Percentiles rank a stretch among this genome's conserved stretches.
Conservation (phyloP, 2,113 vertebrate species). For the Chionis minor region DNA sequence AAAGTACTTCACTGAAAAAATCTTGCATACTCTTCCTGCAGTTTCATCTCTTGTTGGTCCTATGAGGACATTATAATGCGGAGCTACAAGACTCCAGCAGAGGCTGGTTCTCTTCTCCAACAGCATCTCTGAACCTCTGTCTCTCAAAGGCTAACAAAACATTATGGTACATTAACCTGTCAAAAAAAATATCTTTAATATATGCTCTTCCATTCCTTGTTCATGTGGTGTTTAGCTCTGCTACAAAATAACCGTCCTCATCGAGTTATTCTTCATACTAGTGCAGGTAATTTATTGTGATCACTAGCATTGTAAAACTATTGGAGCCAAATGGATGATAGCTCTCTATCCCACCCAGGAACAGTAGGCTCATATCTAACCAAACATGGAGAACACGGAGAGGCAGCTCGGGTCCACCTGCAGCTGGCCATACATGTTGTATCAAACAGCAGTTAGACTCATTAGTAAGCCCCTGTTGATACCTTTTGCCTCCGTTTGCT, state of each 20-base stretch:
- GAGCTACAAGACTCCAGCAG: neutral
- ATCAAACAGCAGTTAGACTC: neutral
- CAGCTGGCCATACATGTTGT: neutral
- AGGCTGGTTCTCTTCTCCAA: neutral
- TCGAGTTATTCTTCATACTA: neutral
- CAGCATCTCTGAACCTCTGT: neutral
- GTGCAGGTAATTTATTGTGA: neutral
- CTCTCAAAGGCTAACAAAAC: neutral
- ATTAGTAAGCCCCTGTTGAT: neutral
- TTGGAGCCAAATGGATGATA: neutral
- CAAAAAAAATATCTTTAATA: neutral
- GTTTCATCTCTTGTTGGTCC: neutral
- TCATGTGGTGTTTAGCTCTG: neutral
- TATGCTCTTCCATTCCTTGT: neutral
- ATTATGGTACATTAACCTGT: neutral
- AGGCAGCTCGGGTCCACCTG: neutral
- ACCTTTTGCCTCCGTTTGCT: neutral
- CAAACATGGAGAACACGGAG: neutral
- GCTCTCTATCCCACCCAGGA: neutral
- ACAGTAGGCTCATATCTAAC: rapidly evolving
- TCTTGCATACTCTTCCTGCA: neutral
- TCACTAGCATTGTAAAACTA: neutral
- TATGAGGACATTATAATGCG: neutral
- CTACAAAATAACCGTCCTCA: neutral
- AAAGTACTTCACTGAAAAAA: neutral